phyloP scores from a whole-genome alignment of 2,797 vertebrate genomes.

The Arremon aurantiirostris region DNA sequence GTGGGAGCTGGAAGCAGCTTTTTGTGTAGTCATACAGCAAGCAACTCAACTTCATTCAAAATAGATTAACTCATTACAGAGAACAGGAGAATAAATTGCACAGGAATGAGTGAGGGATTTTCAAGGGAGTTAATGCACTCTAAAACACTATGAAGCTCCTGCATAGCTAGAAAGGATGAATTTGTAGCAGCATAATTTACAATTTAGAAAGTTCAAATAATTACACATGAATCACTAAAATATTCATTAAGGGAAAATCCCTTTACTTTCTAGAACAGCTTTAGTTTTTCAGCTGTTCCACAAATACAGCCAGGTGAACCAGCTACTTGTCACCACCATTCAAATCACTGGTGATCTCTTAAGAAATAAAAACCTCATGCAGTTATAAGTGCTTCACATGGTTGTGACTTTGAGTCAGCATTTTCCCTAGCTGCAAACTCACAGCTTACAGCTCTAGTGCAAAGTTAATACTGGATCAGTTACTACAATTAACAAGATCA shows the following conservation, averaged over 20 bases:
- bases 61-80: constrained; percentile 25
- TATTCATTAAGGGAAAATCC: constrained; percentile 5
- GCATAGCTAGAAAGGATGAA: neutral
- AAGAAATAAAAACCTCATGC: neutral
- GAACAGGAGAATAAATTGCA: neutral
- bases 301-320: neutral
- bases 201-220: constrained; percentile 38
- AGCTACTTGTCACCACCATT: neutral
- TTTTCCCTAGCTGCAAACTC: neutral
- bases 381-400: neutral
- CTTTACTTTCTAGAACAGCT: neutral
- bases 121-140: neutral
- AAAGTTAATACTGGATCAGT: constrained; percentile 30
- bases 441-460: neutral
- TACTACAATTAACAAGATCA: constrained; percentile 40
- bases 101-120: neutral
- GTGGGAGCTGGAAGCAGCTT: neutral
- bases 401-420: neutral
- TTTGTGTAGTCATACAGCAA: neutral
- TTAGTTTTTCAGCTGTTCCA: neutral
- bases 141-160: neutral
- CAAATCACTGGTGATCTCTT: neutral
- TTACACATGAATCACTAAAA: neutral
- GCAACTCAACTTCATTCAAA: neutral
- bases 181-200: neutral